Evolutionary conservation across 2,888 invertebrate species (phyloP).

Genomic region (Rosalia funebris): DNA sequence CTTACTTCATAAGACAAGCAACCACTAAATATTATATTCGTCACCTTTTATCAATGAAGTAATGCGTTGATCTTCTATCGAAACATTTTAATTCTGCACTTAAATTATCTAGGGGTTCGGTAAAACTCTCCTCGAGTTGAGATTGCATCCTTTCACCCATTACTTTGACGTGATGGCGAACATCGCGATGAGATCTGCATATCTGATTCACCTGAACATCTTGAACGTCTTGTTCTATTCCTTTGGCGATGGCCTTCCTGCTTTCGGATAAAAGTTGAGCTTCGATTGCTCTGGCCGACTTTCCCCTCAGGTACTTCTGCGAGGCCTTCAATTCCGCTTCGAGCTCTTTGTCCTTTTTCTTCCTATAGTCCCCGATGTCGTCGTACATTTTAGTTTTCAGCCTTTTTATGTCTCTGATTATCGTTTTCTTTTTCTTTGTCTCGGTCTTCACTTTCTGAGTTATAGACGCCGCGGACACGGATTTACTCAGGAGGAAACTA

Average conservation of each 20-base stretch:
- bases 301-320: conserved; percentile 68
- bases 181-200: conserved; percentile 49
- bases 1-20: conserved; percentile 41
- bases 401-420: conserved; percentile 61
- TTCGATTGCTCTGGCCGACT: conserved; percentile 66
- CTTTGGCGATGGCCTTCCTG: conserved; percentile 65
- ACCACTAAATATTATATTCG: conserved; percentile 42
- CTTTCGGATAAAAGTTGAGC: conserved; percentile 72
- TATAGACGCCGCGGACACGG: conserved; percentile 72
- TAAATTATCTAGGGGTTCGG: conserved; percentile 70
- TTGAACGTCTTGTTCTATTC: conserved; percentile 62
- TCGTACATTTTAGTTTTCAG: conserved; percentile 65
- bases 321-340: conserved; percentile 61
- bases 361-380: conserved; percentile 64
- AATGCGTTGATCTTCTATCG: conserved; percentile 69
- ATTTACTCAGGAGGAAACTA: conserved; percentile 71
- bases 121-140: conserved; percentile 68
- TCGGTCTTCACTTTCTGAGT: conserved; percentile 71
- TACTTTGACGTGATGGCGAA: conserved; percentile 57
- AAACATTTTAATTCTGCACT: conserved; percentile 73
- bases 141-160: conserved; percentile 63
- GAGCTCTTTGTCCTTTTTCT: conserved; percentile 62
- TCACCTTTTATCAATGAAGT: conserved; percentile 76
- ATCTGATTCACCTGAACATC: conserved; percentile 47
- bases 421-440: conserved; percentile 65